A percentile compares a stretch with the other conserved stretches of the same genome.
Evolutionary conservation across 2,113 vertebrate species (phyloP).

Genomic region (Loxodonta africana): DNA sequence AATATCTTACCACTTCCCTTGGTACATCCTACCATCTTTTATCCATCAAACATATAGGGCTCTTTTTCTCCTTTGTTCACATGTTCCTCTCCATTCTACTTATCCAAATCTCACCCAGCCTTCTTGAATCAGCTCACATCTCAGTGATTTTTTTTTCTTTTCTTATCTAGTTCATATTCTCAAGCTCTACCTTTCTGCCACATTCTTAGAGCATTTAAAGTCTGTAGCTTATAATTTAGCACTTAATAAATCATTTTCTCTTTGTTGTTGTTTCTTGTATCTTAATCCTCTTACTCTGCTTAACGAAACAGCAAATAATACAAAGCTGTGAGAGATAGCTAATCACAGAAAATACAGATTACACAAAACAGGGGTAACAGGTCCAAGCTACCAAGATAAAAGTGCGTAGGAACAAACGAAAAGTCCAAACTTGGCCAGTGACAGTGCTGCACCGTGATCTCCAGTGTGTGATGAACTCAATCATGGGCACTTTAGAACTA

Average conservation of each 20-base stretch:
- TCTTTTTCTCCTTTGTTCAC: not conserved
- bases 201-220: conserved; percentile 11
- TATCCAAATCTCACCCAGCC: not conserved
- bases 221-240: not conserved
- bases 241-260: conserved; percentile 20
- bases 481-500: not conserved
- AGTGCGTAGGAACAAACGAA: not conserved
- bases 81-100: not conserved
- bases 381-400: not conserved
- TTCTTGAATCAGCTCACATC: not conserved
- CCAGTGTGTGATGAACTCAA: not conserved
- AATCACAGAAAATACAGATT: conserved; percentile 56
- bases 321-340: not conserved
- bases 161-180: not conserved
- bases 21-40: not conserved
- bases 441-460: not conserved
- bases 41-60: not conserved
- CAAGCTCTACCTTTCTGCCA: not conserved
- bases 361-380: not conserved
- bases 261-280: conserved; percentile 44
- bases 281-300: conserved; percentile 62
- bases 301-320: conserved; percentile 52
- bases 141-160: not conserved
- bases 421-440: not conserved
- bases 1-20: not conserved